A percentile compares a stretch with the other conserved stretches of the same genome.
Conservation (phyloP, 2,113 vertebrate genomes). For the Larimichthys crocea region DNA sequence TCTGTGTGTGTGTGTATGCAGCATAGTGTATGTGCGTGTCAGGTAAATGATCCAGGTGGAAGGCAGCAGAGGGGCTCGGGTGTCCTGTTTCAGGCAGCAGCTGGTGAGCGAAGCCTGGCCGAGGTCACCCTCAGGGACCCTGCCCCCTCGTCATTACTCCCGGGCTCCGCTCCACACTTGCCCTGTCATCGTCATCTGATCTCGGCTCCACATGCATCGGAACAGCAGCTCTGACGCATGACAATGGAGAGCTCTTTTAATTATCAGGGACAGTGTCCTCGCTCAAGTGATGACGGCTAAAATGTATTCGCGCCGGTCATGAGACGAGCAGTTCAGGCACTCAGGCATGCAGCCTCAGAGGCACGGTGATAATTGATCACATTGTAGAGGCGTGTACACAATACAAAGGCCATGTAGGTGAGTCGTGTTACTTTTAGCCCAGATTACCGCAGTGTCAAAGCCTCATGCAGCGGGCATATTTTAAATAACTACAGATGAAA, state of each 20-base stretch:
- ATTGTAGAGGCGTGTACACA: conserved; percentile 46
- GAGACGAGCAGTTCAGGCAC: conserved; percentile 58
- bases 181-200: conserved; percentile 77
- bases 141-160: conserved; percentile 42
- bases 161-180: conserved; percentile 48
- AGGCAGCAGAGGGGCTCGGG: conserved; percentile 55
- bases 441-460: conserved; percentile 37
- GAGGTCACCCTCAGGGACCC: conserved; percentile 72
- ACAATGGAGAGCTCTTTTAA: conserved; percentile 81
- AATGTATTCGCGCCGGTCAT: conserved; percentile 53
- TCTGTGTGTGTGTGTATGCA: conserved; percentile 18
- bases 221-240: conserved; percentile 49
- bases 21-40: conserved; percentile 39
- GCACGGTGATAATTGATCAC: conserved; percentile 72
- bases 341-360: conserved; percentile 52
- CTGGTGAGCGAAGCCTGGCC: conserved; percentile 75
- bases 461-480: background rate
- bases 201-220: conserved; percentile 48
- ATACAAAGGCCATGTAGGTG: conserved; percentile 60
- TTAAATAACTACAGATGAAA: conserved; percentile 10
- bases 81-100: conserved; percentile 83
- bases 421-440: conserved; percentile 56
- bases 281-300: conserved; percentile 64
- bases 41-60: conserved; percentile 81
- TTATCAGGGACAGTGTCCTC: conserved; percentile 73